phyloP scores from a whole-genome alignment of 1,140 invertebrate species.

The Pinna nobilis region DNA sequence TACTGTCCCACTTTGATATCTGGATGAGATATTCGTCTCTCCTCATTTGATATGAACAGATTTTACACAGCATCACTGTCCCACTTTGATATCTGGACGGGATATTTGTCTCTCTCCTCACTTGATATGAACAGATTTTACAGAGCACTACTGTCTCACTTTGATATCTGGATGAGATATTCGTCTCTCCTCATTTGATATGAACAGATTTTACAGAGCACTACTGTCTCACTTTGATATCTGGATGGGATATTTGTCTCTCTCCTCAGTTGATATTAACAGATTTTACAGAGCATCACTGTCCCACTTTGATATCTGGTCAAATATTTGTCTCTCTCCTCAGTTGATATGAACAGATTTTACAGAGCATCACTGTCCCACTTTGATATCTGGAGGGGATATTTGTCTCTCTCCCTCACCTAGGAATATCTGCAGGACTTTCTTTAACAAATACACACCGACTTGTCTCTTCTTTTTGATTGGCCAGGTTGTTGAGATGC shows the following conservation, averaged over 20 bases:
- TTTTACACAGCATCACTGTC: background rate
- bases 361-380: background rate
- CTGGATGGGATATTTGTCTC: too few relatives aligned
- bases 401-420: slow-evolving; percentile 83
- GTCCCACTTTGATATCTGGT: background rate
- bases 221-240: too few relatives aligned
- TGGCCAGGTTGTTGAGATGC: slow-evolving; percentile 84
- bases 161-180: too few relatives aligned
- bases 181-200: too few relatives aligned
- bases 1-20: slow-evolving; percentile 49
- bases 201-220: too few relatives aligned
- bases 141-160: too few relatives aligned
- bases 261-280: too few relatives aligned
- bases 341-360: background rate
- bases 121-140: too few relatives aligned
- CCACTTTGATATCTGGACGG: slow-evolving; percentile 56
- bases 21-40: slow-evolving; percentile 72
- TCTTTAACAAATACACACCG: slow-evolving; percentile 88
- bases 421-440: slow-evolving; percentile 89
- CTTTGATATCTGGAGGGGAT: slow-evolving; percentile 57
- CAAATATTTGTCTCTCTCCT: background rate
- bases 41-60: slow-evolving; percentile 88
- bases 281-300: too few relatives aligned
- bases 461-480: slow-evolving; percentile 82
- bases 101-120: slow-evolving; percentile 79